Conservation (phyloP, 1,140 invertebrate species). For the Psix sp. region DNA sequence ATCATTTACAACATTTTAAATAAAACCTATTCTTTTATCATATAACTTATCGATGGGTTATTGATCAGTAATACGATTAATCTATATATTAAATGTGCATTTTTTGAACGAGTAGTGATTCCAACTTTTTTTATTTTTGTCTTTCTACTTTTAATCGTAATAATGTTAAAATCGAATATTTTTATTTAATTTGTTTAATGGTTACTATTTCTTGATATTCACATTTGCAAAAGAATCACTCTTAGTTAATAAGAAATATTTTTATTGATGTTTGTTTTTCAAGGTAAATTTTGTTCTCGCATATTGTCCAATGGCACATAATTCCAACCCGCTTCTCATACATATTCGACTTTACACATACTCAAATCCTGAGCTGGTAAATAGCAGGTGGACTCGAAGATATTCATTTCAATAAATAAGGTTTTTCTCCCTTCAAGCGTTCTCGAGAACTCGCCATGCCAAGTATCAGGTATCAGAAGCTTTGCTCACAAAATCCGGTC, state of each 20-base stretch:
- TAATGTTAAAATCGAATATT: no score
- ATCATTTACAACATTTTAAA: conserved; percentile 41
- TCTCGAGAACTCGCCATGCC: conserved; percentile 35
- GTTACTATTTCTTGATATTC: no score
- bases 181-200: no score
- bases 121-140: no score
- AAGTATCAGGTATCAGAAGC: conserved; percentile 46
- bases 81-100: no score
- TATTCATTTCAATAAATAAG: conserved; percentile 53
- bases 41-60: conserved; percentile 34
- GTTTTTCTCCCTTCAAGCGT: conserved; percentile 40
- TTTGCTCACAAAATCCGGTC: conserved; percentile 33
- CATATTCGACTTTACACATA: conserved; percentile 20
- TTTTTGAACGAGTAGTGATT: no score
- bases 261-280: conserved; percentile 34
- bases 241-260: conserved; percentile 8
- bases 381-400: conserved; percentile 37
- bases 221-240: no score
- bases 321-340: conserved; percentile 25
- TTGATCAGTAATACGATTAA: no score
- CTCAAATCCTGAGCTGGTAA: conserved; percentile 29
- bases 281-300: conserved; percentile 11
- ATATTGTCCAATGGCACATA: conserved; percentile 34
- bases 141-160: no score
- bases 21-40: conserved; percentile 47